Evolutionary conservation across 2,113 vertebrate genomes (phyloP).

Genomic region (Sander lucioperca): DNA sequence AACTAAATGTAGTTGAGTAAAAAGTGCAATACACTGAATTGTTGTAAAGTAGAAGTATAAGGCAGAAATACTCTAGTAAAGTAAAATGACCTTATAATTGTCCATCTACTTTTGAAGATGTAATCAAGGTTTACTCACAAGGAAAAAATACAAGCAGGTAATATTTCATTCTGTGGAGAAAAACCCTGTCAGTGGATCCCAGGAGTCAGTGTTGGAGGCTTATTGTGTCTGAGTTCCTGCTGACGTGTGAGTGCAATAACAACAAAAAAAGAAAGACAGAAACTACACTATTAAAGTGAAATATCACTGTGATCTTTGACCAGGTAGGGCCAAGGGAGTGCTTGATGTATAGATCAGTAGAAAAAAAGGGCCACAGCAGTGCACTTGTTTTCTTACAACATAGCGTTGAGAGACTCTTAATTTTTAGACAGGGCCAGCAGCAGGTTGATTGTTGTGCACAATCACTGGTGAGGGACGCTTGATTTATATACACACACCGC

Average conservation of each 20-base stretch:
- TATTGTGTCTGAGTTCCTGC: conserved; percentile 25
- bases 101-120: not conserved
- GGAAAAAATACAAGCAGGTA: not conserved
- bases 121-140: not conserved
- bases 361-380: conserved; percentile 11
- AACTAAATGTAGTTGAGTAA: not conserved
- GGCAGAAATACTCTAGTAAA: not conserved
- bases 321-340: conserved; percentile 34
- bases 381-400: conserved; percentile 39
- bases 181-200: conserved; percentile 16
- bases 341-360: conserved; percentile 28
- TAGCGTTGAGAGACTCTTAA: conserved; percentile 46
- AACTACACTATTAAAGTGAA: conserved; percentile 50
- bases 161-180: not conserved
- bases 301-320: conserved; percentile 48
- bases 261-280: not conserved
- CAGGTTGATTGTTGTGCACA: conserved; percentile 52
- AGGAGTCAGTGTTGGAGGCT: conserved; percentile 4
- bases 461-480: conserved; percentile 58
- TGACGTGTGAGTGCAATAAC: conserved; percentile 20
- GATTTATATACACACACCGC: conserved; percentile 53
- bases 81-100: not conserved
- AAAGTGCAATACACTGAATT: not conserved
- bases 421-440: conserved; percentile 50
- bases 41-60: not conserved